phyloP scores from a whole-genome alignment of 2,797 vertebrate genomes.

The Neostethus bicornis region DNA sequence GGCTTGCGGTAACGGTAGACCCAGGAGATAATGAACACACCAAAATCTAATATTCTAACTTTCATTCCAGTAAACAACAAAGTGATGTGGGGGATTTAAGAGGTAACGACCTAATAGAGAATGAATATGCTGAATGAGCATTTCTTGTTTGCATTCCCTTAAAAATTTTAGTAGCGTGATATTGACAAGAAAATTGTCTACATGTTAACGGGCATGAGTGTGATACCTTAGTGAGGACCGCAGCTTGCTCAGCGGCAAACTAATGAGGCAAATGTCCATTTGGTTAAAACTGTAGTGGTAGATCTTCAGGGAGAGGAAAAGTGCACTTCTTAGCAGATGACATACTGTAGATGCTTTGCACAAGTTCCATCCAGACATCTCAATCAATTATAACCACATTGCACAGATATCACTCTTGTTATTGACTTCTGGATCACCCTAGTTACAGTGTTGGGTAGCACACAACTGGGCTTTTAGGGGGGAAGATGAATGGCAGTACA shows the following conservation, averaged over 20 bases:
- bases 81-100: constrained; percentile 39
- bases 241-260: constrained; percentile 74
- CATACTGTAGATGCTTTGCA: constrained; percentile 83
- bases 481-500: constrained; percentile 69
- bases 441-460: constrained; percentile 82
- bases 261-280: constrained; percentile 82
- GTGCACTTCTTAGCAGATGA: constrained; percentile 87
- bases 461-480: constrained; percentile 76
- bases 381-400: constrained; percentile 95
- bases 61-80: constrained; percentile 53
- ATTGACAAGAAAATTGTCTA: constrained; percentile 68
- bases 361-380: constrained; percentile 86
- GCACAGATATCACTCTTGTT: constrained; percentile 85
- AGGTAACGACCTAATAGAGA: constrained; percentile 64
- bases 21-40: constrained; percentile 50
- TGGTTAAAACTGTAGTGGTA: constrained; percentile 80
- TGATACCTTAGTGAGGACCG: constrained; percentile 66
- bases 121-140: constrained; percentile 70
- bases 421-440: constrained; percentile 84
- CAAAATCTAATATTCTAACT: constrained; percentile 60
- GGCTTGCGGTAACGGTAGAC: constrained; percentile 40
- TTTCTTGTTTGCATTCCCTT: constrained; percentile 64
- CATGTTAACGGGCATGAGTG: constrained; percentile 71
- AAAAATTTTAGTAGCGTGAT: constrained; percentile 62
- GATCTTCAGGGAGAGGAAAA: constrained; percentile 84